phyloP scores from a whole-genome alignment of 2,113 vertebrate genomes.

The Neotoma lepida region DNA sequence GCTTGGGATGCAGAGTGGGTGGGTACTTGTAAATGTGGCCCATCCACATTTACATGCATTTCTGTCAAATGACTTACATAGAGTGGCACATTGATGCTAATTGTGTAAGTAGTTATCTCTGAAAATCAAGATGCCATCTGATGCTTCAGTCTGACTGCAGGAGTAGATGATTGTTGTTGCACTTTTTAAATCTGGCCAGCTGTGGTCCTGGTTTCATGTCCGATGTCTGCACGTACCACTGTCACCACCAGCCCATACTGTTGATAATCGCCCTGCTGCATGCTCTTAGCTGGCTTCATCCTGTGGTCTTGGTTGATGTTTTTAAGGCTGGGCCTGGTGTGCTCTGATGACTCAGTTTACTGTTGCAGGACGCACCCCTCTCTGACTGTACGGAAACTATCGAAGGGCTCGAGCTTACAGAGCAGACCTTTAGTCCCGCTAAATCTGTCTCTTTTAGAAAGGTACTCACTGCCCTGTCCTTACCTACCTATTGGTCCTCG shows the following conservation, averaged over 20 bases:
- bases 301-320: constrained; percentile 73
- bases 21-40: not conserved
- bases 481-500: constrained; percentile 64
- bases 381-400: constrained; percentile 99
- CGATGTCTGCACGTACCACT: constrained; percentile 83
- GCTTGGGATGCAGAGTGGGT: constrained; percentile 46
- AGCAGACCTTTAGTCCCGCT: constrained; percentile 97
- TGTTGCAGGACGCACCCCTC: constrained; percentile 98
- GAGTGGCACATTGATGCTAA: not conserved
- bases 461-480: constrained; percentile 91
- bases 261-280: constrained; percentile 84
- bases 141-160: not conserved
- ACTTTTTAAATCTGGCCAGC: constrained; percentile 66
- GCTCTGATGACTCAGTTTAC: constrained; percentile 94
- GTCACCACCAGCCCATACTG: constrained; percentile 53
- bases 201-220: constrained; percentile 45
- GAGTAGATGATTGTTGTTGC: constrained; percentile 36
- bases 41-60: not conserved
- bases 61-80: not conserved
- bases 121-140: not conserved
- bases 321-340: constrained; percentile 85
- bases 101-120: not conserved
- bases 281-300: constrained; percentile 78
- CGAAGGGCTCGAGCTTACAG: constrained; percentile 97
- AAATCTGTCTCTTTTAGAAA: constrained; percentile 96